Evolutionary conservation across 1,140 invertebrate genomes (phyloP).

Genomic region (Drosophila melanica): DNA sequence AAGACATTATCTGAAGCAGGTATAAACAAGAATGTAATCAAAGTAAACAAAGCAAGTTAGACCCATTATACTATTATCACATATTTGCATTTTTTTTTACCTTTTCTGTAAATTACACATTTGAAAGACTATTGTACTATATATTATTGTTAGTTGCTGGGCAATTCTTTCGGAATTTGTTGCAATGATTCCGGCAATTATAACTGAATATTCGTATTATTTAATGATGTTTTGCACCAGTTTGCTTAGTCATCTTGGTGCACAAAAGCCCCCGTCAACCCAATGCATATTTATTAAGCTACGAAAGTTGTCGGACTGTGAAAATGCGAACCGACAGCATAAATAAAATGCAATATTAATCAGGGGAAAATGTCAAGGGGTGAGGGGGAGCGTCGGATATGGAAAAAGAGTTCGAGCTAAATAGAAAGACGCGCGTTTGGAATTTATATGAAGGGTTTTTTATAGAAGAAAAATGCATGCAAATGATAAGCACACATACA

Average conservation of each 20-base stretch:
- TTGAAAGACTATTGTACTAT: no score
- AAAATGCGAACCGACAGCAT: slow-evolving; percentile 44
- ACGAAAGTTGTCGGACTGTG: slow-evolving; percentile 48
- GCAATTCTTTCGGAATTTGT: background rate
- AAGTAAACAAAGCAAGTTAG: no score
- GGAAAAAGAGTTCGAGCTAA: background rate
- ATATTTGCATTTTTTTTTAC: no score
- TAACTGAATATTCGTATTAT: slow-evolving; percentile 6
- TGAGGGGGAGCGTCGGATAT: background rate
- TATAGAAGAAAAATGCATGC: no score
- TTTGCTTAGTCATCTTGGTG: slow-evolving; percentile 39
- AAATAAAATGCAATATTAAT: slow-evolving; percentile 30
- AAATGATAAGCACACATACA: background rate
- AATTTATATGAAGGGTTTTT: slow-evolving; percentile 25
- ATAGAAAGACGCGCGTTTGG: slow-evolving; percentile 3
- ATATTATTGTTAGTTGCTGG: no score
- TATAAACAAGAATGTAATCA: background rate
- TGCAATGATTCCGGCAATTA: slow-evolving; percentile 39
- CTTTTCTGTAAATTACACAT: no score
- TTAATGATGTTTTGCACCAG: slow-evolving; percentile 13
- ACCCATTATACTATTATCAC: no score
- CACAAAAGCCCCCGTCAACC: slow-evolving; percentile 14
- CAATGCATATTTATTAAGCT: slow-evolving; percentile 61
- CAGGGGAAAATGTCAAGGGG: background rate
- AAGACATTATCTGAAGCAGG: no score